Conservation (phyloP, 1,140 invertebrate species). For the Brachionus rotundiformis region DNA sequence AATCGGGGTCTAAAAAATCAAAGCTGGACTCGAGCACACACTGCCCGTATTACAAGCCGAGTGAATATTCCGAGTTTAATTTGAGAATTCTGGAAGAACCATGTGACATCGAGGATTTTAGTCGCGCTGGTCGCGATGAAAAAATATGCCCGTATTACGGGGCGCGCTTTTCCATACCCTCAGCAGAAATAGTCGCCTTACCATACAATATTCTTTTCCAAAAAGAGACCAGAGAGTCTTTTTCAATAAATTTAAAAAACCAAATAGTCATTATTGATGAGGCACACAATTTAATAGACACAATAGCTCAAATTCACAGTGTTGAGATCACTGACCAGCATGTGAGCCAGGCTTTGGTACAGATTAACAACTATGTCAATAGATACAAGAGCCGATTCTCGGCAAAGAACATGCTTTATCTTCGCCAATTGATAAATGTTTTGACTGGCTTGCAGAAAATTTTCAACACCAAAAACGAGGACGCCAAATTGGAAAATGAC, state of each 20-base stretch:
- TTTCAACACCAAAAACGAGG: slow-evolving; percentile 58
- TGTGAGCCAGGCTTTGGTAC: slow-evolving; percentile 70
- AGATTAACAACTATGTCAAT: slow-evolving; percentile 77
- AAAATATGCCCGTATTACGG: slow-evolving; percentile 58
- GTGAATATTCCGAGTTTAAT: slow-evolving; percentile 25
- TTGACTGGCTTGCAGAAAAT: slow-evolving; percentile 73
- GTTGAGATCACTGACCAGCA: slow-evolving; percentile 55
- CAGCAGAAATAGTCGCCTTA: slow-evolving; percentile 61
- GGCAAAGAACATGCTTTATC: slow-evolving; percentile 77
- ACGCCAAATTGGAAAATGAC: slow-evolving; percentile 16
- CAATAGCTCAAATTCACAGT: slow-evolving; percentile 69
- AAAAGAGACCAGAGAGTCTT: slow-evolving; percentile 77
- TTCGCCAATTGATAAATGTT: slow-evolving; percentile 84
- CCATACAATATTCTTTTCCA: slow-evolving; percentile 76
- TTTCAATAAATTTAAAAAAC: slow-evolving; percentile 78
- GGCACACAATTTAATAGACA: slow-evolving; percentile 91
- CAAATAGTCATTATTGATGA: slow-evolving; percentile 92
- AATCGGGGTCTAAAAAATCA: slow-evolving; percentile 1
- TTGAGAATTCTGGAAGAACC: slow-evolving; percentile 40
- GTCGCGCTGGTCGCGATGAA: slow-evolving; percentile 53
- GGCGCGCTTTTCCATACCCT: slow-evolving; percentile 53
- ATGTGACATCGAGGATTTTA: slow-evolving; percentile 53
- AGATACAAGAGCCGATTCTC: slow-evolving; percentile 76
- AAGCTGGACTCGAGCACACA: slow-evolving; percentile 20
- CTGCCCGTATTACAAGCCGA: slow-evolving; percentile 41